A percentile compares a stretch with the other conserved stretches of the same genome.
phyloP scores from a whole-genome alignment of 2,888 invertebrate species.

The Buathra laborator region DNA sequence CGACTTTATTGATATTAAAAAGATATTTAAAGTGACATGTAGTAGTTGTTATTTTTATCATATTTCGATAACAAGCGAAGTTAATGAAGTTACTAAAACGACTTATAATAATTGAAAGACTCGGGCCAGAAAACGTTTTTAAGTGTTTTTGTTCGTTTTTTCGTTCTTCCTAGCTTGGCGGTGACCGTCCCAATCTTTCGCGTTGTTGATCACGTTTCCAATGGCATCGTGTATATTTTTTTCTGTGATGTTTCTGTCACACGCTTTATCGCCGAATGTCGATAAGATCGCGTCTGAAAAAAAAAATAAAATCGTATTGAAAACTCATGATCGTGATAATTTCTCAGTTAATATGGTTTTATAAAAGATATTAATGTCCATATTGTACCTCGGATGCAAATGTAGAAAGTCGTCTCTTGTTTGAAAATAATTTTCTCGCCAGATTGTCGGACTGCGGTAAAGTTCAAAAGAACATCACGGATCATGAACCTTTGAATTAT shows the following conservation, averaged over 20 bases:
- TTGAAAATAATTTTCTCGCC: conserved; percentile 29
- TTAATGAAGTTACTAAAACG: no score
- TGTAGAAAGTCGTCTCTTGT: conserved; percentile 14
- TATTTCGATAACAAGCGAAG: no score
- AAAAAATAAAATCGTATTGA: neutral
- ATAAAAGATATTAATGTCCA: neutral
- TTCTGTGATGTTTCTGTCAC: neutral
- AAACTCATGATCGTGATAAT: neutral
- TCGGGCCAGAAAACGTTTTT: no score
- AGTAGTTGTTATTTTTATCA: no score
- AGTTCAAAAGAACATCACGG: conserved; percentile 11
- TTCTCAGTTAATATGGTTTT: conserved; percentile 2
- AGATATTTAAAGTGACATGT: no score
- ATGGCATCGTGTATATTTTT: conserved; percentile 5
- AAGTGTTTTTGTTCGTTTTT: neutral
- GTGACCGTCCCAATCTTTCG: conserved; percentile 12
- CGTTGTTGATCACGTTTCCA: neutral
- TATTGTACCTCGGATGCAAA: conserved; percentile 30
- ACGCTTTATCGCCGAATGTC: neutral
- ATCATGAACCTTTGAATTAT: conserved; percentile 21
- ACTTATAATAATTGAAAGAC: no score
- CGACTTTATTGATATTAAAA: no score
- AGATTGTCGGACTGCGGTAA: conserved; percentile 19
- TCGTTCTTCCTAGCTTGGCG: neutral
- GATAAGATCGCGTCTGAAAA: neutral